A percentile compares a stretch with the other conserved stretches of the same genome.
Conservation (phyloP, 1,140 invertebrate genomes). For the Euglossa dilemma region DNA sequence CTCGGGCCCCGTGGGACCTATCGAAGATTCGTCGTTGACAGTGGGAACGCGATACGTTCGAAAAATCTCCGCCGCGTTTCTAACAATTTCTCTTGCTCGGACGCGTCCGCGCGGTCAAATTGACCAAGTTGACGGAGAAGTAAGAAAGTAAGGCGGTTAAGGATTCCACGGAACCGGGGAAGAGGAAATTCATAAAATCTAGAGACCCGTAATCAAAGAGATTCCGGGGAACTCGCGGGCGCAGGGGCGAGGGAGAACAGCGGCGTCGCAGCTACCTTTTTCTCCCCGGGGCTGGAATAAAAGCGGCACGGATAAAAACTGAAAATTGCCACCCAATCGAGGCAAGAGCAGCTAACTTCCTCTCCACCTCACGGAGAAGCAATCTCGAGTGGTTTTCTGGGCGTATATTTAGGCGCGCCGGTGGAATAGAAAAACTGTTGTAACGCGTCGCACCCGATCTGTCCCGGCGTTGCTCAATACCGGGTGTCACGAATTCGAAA, state of each 20-base stretch:
- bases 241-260: not conserved
- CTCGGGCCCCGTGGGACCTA: constrained; percentile 61
- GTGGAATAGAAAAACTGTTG: constrained; percentile 30
- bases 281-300: not conserved
- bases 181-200: no score
- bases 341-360: not conserved
- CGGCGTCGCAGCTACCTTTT: no score
- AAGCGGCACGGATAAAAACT: not conserved
- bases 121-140: no score
- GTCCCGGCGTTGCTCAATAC: constrained; percentile 52
- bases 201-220: no score
- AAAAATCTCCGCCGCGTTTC: no score
- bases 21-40: no score
- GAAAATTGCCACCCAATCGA: not conserved
- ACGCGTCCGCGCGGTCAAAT: no score
- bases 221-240: not conserved
- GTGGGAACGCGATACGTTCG: no score
- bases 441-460: constrained; percentile 34
- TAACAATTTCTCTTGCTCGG: no score
- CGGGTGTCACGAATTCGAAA: constrained; percentile 66
- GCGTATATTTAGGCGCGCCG: constrained; percentile 24
- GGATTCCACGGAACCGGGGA: no score
- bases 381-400: constrained; percentile 11
- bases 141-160: no score
- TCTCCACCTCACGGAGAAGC: not conserved